phyloP scores from a whole-genome alignment of 2,797 vertebrate species.

The Enteromius radiatus region DNA sequence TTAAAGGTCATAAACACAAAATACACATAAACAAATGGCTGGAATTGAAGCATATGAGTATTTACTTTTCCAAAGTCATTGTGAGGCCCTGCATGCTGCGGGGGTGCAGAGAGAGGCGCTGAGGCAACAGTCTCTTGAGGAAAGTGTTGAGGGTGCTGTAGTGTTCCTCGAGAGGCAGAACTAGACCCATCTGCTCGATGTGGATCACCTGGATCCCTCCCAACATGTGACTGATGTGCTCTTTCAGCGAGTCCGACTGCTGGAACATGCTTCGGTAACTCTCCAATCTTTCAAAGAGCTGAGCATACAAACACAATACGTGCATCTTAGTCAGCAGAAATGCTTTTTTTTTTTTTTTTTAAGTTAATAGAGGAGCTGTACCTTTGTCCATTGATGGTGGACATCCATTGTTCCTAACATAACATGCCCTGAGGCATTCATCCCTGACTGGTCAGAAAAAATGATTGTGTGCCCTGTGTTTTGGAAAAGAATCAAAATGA shows the following conservation, averaged over 20 bases:
- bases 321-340: neutral
- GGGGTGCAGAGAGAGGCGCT: constrained; percentile 82
- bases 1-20: constrained; percentile 13
- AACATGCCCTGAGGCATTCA: constrained; percentile 90
- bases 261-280: constrained; percentile 84
- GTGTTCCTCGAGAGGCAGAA: constrained; percentile 85
- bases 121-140: constrained; percentile 79
- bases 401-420: constrained; percentile 97
- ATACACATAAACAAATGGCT: neutral
- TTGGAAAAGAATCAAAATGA: neutral
- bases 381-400: constrained; percentile 94
- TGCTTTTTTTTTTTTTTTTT: neutral
- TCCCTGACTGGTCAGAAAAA: constrained; percentile 91
- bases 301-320: constrained; percentile 20
- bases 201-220: constrained; percentile 88
- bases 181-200: constrained; percentile 84
- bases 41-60: neutral
- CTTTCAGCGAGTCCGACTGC: constrained; percentile 85
- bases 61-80: constrained; percentile 87
- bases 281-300: constrained; percentile 90
- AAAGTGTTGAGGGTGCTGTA: constrained; percentile 83
- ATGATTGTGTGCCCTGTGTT: constrained; percentile 84
- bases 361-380: constrained; percentile 69
- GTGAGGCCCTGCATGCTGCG: constrained; percentile 87
- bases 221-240: constrained; percentile 87